Evolutionary conservation across 2,113 vertebrate genomes (phyloP), one percentile per base, ranked within the genome.

Genomic region (Microcebus murinus): DNA sequence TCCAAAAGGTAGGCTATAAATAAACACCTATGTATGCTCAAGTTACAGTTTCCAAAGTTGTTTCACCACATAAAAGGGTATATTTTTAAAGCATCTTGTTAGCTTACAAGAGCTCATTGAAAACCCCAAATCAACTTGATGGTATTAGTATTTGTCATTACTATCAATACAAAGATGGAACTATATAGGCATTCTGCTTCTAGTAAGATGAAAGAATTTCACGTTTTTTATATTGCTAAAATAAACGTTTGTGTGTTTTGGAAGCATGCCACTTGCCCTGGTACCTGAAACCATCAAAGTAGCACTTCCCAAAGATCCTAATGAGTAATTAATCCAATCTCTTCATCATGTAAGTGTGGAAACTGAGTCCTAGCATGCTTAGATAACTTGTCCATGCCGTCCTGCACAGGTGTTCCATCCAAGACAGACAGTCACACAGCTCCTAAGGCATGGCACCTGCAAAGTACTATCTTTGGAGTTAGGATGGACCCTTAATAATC

Each of bases 1-100:
- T 48, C 50, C 94, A 71, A 96, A 96, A 97, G 92, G 73, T 93
- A 77, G 76, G 81, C 71, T 97, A 82, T 96, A 96, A 97, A 96
- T 96, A 97, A 97, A 65, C 67, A 42, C 39, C 39, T 71, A 61
- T 27, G 77, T 34, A 95, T 77, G 87, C 42, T 96, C 71, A 92
- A 79, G 27, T 93, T 86, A 93, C n/a, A 71, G 74, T 83, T 93
- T 87, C 76, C n/a, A 6, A 96, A 83, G 67, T 76, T 91, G 82
- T 82, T 89, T 97, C 67, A 61, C n/a, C 17, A 59, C 25, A 74
- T 39, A 90, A 94, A 87, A 45, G n/a, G 29, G 23, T 2, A 14
- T 84, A 70, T 87, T 93, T 96, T 92, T 52, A 90, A 91, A 96
- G 52, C 50, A 94, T 74, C 81, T 94, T 42, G 8, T 97, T 97